A percentile compares a stretch with the other conserved stretches of the same genome.
phyloP scores from a whole-genome alignment of 1,140 invertebrate genomes.

The Monochamus saltuarius region DNA sequence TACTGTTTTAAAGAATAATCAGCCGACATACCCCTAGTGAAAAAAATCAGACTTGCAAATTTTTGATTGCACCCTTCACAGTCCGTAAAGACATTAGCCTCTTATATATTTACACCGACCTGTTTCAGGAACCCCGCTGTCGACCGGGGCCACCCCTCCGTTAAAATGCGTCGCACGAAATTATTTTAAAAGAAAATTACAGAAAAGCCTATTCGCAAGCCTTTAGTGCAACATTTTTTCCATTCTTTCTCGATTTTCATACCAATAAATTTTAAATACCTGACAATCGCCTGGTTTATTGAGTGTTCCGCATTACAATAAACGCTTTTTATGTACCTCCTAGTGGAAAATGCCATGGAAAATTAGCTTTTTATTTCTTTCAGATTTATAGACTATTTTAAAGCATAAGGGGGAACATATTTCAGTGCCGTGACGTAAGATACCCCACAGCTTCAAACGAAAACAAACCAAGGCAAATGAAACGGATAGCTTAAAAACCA shows the following conservation, averaged over 20 bases:
- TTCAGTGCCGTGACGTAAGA: too few relatives aligned
- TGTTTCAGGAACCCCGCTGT: conserved; percentile 21
- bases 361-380: too few relatives aligned
- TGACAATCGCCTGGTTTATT: background rate
- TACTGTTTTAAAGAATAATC: conserved; percentile 53
- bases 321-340: too few relatives aligned
- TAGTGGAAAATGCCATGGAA: too few relatives aligned
- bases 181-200: conserved; percentile 35
- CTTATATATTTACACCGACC: conserved; percentile 37
- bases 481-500: too few relatives aligned
- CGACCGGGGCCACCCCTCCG: conserved; percentile 18
- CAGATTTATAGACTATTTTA: too few relatives aligned
- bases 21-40: conserved; percentile 37
- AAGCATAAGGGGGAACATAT: too few relatives aligned
- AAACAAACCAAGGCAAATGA: too few relatives aligned
- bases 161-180: conserved; percentile 37
- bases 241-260: conserved; percentile 17
- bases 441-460: too few relatives aligned
- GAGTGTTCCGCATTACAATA: too few relatives aligned
- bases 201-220: conserved; percentile 20
- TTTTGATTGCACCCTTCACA: conserved; percentile 50
- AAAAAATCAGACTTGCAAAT: conserved; percentile 54
- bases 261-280: conserved; percentile 9
- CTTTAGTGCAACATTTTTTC: conserved; percentile 12
- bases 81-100: conserved; percentile 52